These are phyloP conservation scores for Galeruca laticollis DNA, from an alignment of 2,888 invertebrate species.

Conservation along the genomic window DNA sequence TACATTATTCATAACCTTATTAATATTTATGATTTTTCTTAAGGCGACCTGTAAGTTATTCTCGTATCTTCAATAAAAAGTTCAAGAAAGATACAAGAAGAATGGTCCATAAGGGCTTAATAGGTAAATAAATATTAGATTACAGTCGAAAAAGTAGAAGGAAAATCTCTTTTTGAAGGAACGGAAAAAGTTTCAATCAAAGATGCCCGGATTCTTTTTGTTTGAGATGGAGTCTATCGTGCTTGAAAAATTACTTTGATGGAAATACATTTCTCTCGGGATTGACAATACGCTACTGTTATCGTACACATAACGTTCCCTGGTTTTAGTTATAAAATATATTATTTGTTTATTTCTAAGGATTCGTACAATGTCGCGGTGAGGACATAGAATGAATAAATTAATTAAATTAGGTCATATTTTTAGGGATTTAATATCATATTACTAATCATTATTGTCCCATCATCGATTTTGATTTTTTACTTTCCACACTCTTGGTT, in stretches of 20 bases:
- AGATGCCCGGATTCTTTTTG: not conserved
- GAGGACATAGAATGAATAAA: no score
- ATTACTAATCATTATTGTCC: no score
- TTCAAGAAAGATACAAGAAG: not conserved
- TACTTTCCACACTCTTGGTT: no score
- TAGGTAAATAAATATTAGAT: constrained; percentile 7
- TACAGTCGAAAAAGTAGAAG: not conserved
- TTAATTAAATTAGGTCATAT: no score
- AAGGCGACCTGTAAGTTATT: not conserved
- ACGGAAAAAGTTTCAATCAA: not conserved
- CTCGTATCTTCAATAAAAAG: not conserved
- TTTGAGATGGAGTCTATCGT: constrained; percentile 2
- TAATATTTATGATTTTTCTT: not conserved
- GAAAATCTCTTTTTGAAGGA: constrained; percentile 2
- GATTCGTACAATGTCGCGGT: no score
- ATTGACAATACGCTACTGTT: not conserved
- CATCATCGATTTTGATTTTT: no score
- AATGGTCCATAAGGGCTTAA: not conserved
- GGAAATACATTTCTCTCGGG: constrained; percentile 2
- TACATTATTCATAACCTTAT: no score
- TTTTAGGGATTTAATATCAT: no score
- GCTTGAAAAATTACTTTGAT: constrained; percentile 7
- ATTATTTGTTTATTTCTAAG: no score
- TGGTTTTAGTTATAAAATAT: not conserved
- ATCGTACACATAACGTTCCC: not conserved